phyloP scores from a whole-genome alignment of 2,888 invertebrate genomes.

The Falcaria lacertinaria region DNA sequence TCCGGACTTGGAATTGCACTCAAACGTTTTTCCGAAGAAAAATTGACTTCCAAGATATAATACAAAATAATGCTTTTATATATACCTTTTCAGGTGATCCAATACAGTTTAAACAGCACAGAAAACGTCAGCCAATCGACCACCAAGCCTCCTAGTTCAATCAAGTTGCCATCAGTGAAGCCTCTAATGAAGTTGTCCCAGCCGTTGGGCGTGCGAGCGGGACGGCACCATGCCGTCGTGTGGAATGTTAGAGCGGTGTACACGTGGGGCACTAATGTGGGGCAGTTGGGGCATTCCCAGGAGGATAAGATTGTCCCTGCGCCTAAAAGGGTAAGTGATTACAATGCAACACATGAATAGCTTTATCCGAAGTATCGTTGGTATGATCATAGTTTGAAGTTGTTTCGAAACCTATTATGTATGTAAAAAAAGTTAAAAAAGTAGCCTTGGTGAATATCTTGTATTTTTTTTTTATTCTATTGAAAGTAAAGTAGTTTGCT shows the following conservation, averaged over 20 bases:
- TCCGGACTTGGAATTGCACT: no score
- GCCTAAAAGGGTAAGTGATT: slow-evolving; percentile 68
- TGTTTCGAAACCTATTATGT: no score
- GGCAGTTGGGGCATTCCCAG: slow-evolving; percentile 87
- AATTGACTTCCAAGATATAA: not conserved
- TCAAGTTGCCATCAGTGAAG: slow-evolving; percentile 49
- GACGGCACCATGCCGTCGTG: slow-evolving; percentile 85
- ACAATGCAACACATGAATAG: not conserved
- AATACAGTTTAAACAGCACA: slow-evolving; percentile 55
- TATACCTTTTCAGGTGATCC: slow-evolving; percentile 45
- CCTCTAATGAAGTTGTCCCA: slow-evolving; percentile 53
- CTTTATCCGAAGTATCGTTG: no score
- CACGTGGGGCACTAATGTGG: slow-evolving; percentile 90
- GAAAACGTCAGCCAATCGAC: slow-evolving; percentile 54
- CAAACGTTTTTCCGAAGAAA: no score
- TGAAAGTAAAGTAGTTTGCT: no score
- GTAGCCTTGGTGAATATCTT: no score
- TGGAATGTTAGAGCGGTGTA: slow-evolving; percentile 82
- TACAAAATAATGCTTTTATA: not conserved
- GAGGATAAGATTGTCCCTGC: slow-evolving; percentile 59
- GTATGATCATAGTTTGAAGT: no score
- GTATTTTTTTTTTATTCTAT: no score
- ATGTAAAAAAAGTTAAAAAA: no score
- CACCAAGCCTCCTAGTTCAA: slow-evolving; percentile 52
- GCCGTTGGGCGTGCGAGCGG: slow-evolving; percentile 81